phyloP scores from a whole-genome alignment of 2,797 vertebrate species.

The Enteromius afrohamiltoni region DNA sequence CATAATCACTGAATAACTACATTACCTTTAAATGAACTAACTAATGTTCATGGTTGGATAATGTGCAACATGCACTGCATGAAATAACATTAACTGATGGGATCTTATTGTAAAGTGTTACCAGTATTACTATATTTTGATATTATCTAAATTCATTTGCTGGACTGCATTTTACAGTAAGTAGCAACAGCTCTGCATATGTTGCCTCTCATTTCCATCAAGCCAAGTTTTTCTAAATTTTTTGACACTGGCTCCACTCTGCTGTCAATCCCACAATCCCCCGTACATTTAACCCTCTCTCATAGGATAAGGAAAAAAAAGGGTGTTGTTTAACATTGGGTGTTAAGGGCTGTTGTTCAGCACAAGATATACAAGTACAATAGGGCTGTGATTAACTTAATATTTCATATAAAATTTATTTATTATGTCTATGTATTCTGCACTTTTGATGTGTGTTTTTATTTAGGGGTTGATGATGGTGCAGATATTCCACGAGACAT shows the following conservation, averaged over 20 bases:
- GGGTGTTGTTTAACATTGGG: not conserved
- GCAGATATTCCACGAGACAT: constrained; percentile 97
- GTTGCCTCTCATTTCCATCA: not conserved
- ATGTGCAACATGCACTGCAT: not conserved
- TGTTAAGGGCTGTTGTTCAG: not conserved
- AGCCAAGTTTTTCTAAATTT: not conserved
- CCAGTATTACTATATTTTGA: not conserved
- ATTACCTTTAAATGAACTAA: not conserved
- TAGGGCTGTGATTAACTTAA: not conserved
- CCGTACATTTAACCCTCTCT: not conserved
- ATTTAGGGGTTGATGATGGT: constrained; percentile 93
- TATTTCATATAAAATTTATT: not conserved
- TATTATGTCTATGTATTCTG: not conserved
- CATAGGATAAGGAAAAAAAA: not conserved
- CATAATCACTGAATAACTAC: not conserved
- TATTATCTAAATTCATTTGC: not conserved
- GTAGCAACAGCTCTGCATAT: not conserved
- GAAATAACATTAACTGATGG: not conserved
- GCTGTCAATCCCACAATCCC: constrained; percentile 1
- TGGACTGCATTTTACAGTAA: not conserved
- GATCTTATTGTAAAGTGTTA: not conserved
- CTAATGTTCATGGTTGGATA: not conserved
- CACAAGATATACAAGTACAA: not conserved
- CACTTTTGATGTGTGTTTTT: constrained; percentile 33
- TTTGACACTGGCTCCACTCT: not conserved